Conservation (phyloP, 2,888 invertebrate species). For the Acholoe squamosa region DNA sequence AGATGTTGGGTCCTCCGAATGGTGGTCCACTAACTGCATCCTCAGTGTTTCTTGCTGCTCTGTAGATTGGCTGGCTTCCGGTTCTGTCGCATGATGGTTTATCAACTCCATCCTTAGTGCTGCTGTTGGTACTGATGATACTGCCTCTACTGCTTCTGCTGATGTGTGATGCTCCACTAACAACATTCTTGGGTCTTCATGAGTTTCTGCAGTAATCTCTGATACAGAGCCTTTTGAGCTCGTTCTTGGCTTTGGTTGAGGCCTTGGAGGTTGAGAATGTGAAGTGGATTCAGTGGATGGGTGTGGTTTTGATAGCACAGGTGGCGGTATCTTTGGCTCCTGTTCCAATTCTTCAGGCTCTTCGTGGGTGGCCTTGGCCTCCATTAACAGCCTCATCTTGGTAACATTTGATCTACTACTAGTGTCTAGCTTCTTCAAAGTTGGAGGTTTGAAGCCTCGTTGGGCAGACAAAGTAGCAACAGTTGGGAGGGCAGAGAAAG, state of each 20-base stretch:
- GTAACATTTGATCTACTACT: constrained; percentile 1
- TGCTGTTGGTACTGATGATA: neutral
- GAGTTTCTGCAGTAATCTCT: neutral
- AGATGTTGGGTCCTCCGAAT: neutral
- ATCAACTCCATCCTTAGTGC: neutral
- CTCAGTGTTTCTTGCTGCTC: neutral
- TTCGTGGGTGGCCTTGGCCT: neutral
- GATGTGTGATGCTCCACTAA: neutral
- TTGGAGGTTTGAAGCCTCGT: constrained; percentile 48
- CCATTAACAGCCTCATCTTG: constrained; percentile 25
- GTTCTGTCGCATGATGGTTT: neutral
- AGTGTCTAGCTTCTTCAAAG: constrained; percentile 26
- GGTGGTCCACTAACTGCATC: neutral
- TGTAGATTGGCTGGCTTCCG: neutral
- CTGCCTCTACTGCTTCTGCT: neutral
- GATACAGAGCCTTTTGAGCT: neutral
- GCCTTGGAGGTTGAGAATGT: neutral
- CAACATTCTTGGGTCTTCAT: neutral
- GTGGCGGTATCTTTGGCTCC: neutral
- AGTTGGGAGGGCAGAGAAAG: neutral
- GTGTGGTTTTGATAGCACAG: constrained; percentile 1
- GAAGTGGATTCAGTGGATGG: neutral
- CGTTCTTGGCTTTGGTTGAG: constrained; percentile 26
- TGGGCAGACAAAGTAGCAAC: neutral
- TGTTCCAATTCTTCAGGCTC: neutral